Conservation (phyloP, 2,113 vertebrate species). For the Myanophis thanlyinensis region DNA sequence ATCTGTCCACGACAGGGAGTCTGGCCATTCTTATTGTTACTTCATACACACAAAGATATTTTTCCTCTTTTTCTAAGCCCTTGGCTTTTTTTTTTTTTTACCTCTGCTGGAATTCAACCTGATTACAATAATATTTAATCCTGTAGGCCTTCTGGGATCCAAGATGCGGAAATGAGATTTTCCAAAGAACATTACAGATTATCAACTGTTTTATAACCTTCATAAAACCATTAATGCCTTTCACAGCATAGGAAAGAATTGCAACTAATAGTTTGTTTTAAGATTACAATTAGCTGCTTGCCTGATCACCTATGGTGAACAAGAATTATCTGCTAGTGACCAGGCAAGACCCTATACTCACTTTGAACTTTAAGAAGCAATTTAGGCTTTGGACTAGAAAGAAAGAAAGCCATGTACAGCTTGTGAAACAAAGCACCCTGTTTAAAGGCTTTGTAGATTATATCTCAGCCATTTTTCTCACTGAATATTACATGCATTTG, state of each 20-base stretch:
- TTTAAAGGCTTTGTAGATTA: neutral
- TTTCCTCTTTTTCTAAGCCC: neutral
- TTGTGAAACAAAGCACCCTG: neutral
- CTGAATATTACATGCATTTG: neutral
- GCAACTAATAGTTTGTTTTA: slow-evolving; percentile 12
- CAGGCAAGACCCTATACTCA: neutral
- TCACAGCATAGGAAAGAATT: neutral
- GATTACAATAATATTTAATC: slow-evolving; percentile 3
- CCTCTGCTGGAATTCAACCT: slow-evolving; percentile 13
- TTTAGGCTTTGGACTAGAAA: neutral
- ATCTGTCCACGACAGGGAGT: neutral
- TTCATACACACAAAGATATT: neutral
- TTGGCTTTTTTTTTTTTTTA: slow-evolving; percentile 14
- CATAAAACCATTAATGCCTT: slow-evolving; percentile 5
- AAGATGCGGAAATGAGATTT: neutral
- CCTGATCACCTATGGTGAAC: neutral
- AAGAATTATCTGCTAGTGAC: slow-evolving; percentile 2
- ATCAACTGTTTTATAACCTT: slow-evolving; percentile 11
- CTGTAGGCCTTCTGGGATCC: slow-evolving; percentile 12
- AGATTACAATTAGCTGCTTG: slow-evolving; percentile 22
- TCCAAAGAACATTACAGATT: neutral
- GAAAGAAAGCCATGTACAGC: neutral
- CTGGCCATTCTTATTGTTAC: neutral
- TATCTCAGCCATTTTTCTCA: neutral
- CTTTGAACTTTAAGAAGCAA: neutral